Base-by-base conservation (phyloP, 2,113 vertebrate species). In the Pomatorhinus ruficollis region DNA sequence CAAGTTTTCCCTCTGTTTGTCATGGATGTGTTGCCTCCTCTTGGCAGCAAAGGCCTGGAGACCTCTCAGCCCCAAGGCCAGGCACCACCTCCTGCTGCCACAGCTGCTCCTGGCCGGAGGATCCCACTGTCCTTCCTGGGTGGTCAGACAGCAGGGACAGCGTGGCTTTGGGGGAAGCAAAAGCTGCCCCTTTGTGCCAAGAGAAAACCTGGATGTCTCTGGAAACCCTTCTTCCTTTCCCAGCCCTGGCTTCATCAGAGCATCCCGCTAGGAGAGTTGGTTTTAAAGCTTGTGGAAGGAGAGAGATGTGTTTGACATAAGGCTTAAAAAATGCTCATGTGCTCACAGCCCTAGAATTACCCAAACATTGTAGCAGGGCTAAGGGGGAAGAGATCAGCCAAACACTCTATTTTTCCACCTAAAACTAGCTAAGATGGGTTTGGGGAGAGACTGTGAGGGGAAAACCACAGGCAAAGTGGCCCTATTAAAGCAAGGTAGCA, bases 51-150 rank as follows among this genome's bases (percentile, higher is more conserved):
- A 68, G 57, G 15, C 49, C 45, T 70, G 39, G 68, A 87, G 54
- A 25, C 17, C 37, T 47, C 37, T 66, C 25, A n/a, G 40, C 28
- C 49, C 49, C 44, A 19, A 27, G 64, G 30, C 44, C 79, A 49
- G 54, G 63, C n/a, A 69, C 5, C 20, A 15, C 6, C 20, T 84
- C 42, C 45, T 84, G 23, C 80, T 63, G 80, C 56, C 74, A 49
- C 5, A 12, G 76, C 33, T 59, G 12, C 45, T 79, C 28, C 33
- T 0, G 0, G 13, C 40, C 0, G 0, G 53, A 65, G 64, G 30
- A 44, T 25, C 40, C 21, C 1, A 0, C 5, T 35, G 74, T 61
- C 23, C 30, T 22, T 87, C 50, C 44, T 1, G 1, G 16, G 12
- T 2, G 3, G 4, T 27, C 0, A 1, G 27, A 35, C 40, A 25